A percentile compares a stretch with the other conserved stretches of the same genome.
Evolutionary conservation across 2,888 invertebrate genomes (phyloP).

Genomic region (Dromius quadrimaculatus): DNA sequence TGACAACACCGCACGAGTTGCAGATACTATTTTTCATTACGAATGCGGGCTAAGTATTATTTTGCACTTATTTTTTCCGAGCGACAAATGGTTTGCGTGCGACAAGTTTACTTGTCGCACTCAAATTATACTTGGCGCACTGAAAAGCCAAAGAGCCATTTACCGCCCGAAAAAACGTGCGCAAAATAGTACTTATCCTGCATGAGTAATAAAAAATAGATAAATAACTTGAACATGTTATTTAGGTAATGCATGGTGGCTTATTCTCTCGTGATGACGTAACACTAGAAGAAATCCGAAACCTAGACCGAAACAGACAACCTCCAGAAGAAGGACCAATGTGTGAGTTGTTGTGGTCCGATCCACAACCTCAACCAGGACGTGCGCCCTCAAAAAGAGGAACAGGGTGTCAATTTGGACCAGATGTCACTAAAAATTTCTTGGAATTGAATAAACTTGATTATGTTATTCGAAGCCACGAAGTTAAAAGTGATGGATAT

Average conservation of each 20-base stretch:
- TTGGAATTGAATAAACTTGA: constrained; percentile 87
- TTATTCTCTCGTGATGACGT: constrained; percentile 94
- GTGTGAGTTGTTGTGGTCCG: constrained; percentile 99
- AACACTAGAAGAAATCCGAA: constrained; percentile 91
- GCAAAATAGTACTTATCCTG: no score
- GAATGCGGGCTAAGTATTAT: no score
- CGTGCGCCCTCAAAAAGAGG: constrained; percentile 95
- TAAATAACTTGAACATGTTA: no score
- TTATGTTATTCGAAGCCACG: constrained; percentile 96
- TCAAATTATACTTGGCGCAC: no score
- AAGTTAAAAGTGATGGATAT: constrained; percentile 97
- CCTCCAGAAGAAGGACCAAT: constrained; percentile 97
- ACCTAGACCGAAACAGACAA: constrained; percentile 92
- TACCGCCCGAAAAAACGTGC: no score
- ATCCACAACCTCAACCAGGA: constrained; percentile 92
- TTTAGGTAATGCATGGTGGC: constrained; percentile 96
- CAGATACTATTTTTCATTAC: no score
- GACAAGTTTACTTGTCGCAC: no score
- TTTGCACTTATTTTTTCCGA: no score
- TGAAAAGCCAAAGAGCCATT: no score
- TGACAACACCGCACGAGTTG: no score
- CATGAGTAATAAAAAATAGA: no score
- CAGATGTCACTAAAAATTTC: constrained; percentile 93
- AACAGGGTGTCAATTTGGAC: constrained; percentile 98
- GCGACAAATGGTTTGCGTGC: no score